Percentiles rank a stretch among this genome's conserved stretches.
These are phyloP conservation scores for Cyprinodon brontotheroides DNA, from an alignment of 2,113 vertebrate genomes.

Conservation along the genomic window DNA sequence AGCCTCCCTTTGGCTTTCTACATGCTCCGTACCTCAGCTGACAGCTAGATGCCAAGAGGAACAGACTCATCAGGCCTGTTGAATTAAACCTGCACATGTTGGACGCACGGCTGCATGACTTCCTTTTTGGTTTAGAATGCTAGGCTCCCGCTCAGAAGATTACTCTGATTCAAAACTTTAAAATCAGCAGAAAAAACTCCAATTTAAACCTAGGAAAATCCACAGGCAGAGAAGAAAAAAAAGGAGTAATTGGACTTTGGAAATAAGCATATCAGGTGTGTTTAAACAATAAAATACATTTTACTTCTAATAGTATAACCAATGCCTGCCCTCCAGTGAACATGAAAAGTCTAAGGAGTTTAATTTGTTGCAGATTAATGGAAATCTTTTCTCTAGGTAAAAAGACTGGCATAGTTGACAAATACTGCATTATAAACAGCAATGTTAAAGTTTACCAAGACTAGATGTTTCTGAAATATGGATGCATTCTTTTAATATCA, in stretches of 20 bases:
- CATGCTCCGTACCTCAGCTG: constrained; percentile 28
- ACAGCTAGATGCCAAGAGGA: constrained; percentile 44
- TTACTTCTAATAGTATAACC: no score
- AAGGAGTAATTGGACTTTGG: not conserved
- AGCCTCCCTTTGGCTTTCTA: constrained; percentile 21
- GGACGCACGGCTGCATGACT: not conserved
- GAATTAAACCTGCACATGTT: not conserved
- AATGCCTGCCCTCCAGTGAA: no score
- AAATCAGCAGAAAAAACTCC: not conserved
- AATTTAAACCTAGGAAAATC: not conserved
- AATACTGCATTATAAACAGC: no score
- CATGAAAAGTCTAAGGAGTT: no score
- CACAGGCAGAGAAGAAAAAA: not conserved
- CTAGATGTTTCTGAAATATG: no score
- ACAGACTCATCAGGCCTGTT: constrained; percentile 18
- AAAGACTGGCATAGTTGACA: no score
- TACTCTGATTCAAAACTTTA: not conserved
- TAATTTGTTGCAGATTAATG: no score
- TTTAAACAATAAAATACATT: no score
- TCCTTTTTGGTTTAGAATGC: not conserved
- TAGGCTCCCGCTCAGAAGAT: not conserved
- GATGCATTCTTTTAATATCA: not conserved
- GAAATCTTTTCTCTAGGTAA: no score
- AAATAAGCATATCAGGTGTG: not conserved
- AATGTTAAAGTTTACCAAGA: no score